Evolutionary conservation across 2,797 vertebrate genomes (phyloP), one percentile per base, ranked within the genome.

Genomic region (Scarus forsteni): DNA sequence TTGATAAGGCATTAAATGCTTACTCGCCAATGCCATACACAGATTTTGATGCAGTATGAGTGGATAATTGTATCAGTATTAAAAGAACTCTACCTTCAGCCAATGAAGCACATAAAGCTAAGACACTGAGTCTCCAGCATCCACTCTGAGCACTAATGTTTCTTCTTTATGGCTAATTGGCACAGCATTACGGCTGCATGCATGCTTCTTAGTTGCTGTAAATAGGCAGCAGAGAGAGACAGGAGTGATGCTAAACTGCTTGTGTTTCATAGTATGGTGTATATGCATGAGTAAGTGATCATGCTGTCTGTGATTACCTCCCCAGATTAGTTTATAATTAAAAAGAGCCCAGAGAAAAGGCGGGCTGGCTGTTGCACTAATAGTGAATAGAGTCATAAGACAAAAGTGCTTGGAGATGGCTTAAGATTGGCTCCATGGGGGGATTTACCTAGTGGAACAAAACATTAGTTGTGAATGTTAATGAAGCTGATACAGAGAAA

Each of bases 261-360:
- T 55, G 69, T 56, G 64, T 75, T 63, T 60, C 40, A 70, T 62
- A 51, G 59, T 62, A 70, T 58, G 71, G 36, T 58, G 48, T 71
- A 62, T 35, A 75, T 44, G 76, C 67, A 74, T 54, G 73, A 70
- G 76, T 75, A 70, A 87, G 55, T 71, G 70, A 80, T 86, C 67
- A 59, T 14, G 42, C 73, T 50, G 80, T 70, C 63, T 85, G 75
- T 77, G 79, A 87, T 88, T 87, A 83, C 89, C 79, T 83, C 73
- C 70, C 46, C 15, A 83, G 81, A 90, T 88, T 79, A 78, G 65
- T 78, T 91, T 81, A 48, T 88, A 85, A 86, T 91, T 90, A 83
- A 85, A 87, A 88, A 71, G 64, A 70, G 67, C 49, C 64, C 16
- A 52, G 58, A 50, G 75, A 74, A 67, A 45, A 27, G 42, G 52